Percentiles rank a stretch among this genome's conserved stretches.
These are phyloP conservation scores for Mirounga angustirostris DNA, from an alignment of 2,113 vertebrate species.

Conservation along the genomic window DNA sequence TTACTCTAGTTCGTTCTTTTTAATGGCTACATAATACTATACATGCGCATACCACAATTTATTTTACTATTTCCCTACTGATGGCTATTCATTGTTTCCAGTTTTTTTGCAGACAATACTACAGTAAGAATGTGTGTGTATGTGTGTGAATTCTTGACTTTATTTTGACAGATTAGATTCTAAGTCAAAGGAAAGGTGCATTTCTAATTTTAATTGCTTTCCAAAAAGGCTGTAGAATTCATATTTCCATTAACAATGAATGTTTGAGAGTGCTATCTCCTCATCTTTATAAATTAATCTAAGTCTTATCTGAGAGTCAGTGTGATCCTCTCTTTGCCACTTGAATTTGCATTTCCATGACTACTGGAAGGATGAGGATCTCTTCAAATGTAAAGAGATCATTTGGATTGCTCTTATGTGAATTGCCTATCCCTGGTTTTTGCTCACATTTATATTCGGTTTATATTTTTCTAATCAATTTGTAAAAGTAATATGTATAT, in stretches of 20 bases:
- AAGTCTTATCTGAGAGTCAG: background rate
- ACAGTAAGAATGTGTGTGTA: background rate
- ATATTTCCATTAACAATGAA: background rate
- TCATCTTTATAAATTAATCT: constrained; percentile 33
- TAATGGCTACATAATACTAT: background rate
- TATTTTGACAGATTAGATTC: background rate
- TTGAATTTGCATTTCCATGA: constrained; percentile 1
- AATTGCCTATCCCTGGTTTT: background rate
- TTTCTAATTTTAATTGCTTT: constrained; percentile 53
- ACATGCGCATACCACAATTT: background rate
- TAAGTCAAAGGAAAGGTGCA: constrained; percentile 4
- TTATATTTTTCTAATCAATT: constrained; percentile 24
- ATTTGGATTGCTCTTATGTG: background rate
- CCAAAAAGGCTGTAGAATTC: background rate
- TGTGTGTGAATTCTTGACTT: constrained; percentile 22
- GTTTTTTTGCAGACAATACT: background rate
- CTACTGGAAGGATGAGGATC: background rate
- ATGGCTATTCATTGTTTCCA: background rate
- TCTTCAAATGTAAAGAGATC: background rate
- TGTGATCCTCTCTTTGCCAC: background rate
- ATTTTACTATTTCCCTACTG: background rate
- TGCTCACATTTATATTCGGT: background rate
- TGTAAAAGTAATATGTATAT: background rate
- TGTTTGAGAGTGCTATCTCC: background rate
- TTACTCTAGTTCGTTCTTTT: background rate